Conservation (phyloP, 2,113 vertebrate genomes). For the Amphilophus citrinellus region DNA sequence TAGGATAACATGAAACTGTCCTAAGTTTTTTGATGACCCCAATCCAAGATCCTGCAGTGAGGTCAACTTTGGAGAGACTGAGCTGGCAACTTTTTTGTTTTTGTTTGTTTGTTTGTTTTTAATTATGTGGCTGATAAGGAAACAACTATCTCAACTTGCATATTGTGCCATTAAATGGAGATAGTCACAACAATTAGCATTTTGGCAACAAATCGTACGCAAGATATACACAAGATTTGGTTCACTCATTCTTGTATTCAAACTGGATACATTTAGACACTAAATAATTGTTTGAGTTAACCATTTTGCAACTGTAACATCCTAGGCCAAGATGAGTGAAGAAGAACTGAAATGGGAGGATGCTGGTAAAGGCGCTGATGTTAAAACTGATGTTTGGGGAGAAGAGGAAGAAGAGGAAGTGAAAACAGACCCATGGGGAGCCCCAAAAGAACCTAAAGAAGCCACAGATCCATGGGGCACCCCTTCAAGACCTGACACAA, state of each 20-base stretch:
- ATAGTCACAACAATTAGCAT: neutral
- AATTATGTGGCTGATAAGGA: neutral
- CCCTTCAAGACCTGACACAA: constrained; percentile 39
- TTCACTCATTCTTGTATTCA: neutral
- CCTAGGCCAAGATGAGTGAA: constrained; percentile 80
- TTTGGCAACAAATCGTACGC: neutral
- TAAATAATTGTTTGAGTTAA: neutral
- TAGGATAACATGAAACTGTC: neutral
- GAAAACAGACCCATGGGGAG: constrained; percentile 50
- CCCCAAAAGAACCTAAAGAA: constrained; percentile 50
- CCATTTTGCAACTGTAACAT: neutral
- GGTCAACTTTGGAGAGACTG: neutral
- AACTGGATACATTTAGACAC: neutral
- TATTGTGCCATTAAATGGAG: neutral
- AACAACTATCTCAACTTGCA: neutral
- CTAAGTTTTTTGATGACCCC: neutral
- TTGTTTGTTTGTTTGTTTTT: neutral
- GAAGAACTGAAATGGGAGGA: constrained; percentile 79
- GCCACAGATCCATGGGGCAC: constrained; percentile 62
- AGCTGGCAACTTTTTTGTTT: neutral
- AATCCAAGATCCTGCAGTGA: neutral
- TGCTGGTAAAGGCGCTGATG: constrained; percentile 42
- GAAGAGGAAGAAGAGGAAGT: constrained; percentile 26
- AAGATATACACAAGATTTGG: neutral
- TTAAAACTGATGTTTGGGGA: constrained; percentile 43